A percentile compares a stretch with the other conserved stretches of the same genome.
Conservation (phyloP, 2,888 invertebrate species). For the Xestoiulus laeticollis region DNA sequence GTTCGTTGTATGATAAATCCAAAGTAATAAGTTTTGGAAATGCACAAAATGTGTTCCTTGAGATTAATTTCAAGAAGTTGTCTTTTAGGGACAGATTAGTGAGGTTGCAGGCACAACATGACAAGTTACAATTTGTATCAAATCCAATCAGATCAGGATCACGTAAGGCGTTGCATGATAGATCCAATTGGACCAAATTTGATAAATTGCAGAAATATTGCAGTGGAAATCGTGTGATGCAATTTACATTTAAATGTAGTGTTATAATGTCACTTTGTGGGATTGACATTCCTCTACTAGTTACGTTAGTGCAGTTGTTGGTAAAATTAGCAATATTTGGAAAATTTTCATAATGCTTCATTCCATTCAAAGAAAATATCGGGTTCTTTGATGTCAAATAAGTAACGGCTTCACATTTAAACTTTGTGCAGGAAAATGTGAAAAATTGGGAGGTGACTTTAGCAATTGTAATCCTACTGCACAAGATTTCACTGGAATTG, state of each 20-base stretch:
- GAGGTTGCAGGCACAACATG: slow-evolving; percentile 36
- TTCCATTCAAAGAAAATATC: not conserved
- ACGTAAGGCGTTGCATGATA: not conserved
- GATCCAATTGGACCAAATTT: not conserved
- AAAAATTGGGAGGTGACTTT: not conserved
- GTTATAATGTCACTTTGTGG: not conserved
- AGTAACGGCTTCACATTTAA: not conserved
- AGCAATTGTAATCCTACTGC: not conserved
- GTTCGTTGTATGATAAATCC: not conserved
- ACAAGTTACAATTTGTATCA: not conserved
- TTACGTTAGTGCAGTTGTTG: not conserved
- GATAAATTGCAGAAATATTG: not conserved
- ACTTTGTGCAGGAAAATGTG: not conserved
- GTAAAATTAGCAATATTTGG: not conserved
- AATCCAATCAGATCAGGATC: not conserved
- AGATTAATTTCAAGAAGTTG: not conserved
- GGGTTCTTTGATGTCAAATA: not conserved
- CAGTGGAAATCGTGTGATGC: not conserved
- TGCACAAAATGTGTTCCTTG: not conserved
- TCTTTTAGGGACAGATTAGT: not conserved
- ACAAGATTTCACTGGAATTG: not conserved
- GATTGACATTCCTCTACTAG: not conserved
- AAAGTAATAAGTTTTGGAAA: not conserved
- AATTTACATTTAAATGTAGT: not conserved
- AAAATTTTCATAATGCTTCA: not conserved